These are phyloP conservation scores for Cephus pulcher DNA, from an alignment of 2,888 invertebrate genomes.

Conservation along the genomic window DNA sequence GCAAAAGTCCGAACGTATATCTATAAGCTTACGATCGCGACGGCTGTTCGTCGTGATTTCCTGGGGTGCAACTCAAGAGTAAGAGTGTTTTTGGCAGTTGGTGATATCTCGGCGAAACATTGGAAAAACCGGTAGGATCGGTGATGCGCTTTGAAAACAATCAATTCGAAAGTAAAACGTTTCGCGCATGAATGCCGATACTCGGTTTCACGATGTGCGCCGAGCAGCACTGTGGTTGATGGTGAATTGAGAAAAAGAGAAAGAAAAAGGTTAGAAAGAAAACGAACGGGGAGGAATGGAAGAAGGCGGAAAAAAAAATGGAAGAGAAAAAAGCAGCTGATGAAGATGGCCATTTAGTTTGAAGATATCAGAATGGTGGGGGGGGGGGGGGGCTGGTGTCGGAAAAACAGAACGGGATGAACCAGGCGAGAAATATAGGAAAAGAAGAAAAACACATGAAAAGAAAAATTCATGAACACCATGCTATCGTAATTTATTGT, in stretches of 20 bases:
- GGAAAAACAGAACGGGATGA: neutral
- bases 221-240: neutral
- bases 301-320: neutral
- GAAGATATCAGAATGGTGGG: neutral
- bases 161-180: neutral
- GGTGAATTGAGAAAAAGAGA: neutral
- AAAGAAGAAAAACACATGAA: constrained; percentile 15
- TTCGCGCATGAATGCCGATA: neutral
- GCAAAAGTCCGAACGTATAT: neutral
- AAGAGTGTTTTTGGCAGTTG: neutral
- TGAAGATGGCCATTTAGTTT: neutral
- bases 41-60: no score
- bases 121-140: neutral
- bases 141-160: neutral
- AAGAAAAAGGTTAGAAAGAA: neutral
- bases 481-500: constrained; percentile 4
- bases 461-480: neutral
- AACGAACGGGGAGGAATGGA: neutral
- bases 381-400: no score
- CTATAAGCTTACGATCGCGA: no score
- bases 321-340: neutral
- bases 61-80: neutral
- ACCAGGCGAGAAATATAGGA: constrained; percentile 9
- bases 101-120: neutral
- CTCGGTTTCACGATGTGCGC: neutral